Base-by-base conservation (phyloP, 2,113 vertebrate species). In the Ammodytes marinus region DNA sequence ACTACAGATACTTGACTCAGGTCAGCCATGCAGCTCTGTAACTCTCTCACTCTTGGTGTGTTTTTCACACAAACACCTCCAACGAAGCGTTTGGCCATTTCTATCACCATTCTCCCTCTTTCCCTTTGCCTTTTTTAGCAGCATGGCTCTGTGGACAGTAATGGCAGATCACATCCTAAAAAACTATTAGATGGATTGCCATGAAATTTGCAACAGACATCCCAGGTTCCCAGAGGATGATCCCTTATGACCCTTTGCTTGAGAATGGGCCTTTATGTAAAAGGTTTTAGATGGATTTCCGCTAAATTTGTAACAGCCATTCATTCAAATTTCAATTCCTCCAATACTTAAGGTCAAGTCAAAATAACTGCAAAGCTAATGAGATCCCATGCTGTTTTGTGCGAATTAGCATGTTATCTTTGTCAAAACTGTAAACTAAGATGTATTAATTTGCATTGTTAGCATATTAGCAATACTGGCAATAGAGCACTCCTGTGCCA, bases 31-130 rank as follows among this genome's bases (percentile, higher is more conserved):
- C 14, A 46, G 54, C 55, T 43, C 50, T 43, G 67, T 35, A 53
- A 67, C 43, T 61, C 67, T 68, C 64, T 12, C 11, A 40, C 9
- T 53, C 35, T 81, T 27, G 27, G 27, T 27, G 42, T 59, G 6
- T 64, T 80, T 77, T 69, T 67, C 69, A 82, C 65, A 54, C 27
- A 1, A 54, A 64, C 72, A 39, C 52, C 45, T 13, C 27, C 17
- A 8, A 0, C 40, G 39, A 7, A 53, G 69, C 69, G 59, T 78
- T 60, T 37, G 61, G 7, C 3, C 37, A 9, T 58, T 79, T 52
- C 79, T 73, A n/a, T 37, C 14, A 46, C 52, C 50, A 55, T 66
- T 71, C 49, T 17, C 27, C 27, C 5, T 57, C 4, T 49, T 50
- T 47, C 5, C 13, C 49, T 52, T 50, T 19, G 4, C 8, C 39